A percentile compares a stretch with the other conserved stretches of the same genome.
Conservation (phyloP, 2,113 vertebrate species). For the Eptatretus burgeri region DNA sequence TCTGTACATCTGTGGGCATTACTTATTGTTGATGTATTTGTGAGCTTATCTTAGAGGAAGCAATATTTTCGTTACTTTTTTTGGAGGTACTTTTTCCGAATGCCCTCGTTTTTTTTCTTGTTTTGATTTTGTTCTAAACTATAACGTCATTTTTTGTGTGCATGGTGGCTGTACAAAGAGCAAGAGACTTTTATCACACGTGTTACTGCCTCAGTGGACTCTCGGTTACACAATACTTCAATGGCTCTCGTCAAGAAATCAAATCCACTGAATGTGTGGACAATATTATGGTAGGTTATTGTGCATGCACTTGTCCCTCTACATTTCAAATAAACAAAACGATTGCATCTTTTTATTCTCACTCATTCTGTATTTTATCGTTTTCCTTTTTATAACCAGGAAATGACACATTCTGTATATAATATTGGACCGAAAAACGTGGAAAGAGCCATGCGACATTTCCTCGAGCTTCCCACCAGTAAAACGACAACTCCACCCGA, state of each 20-base stretch:
- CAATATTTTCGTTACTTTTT: too few relatives aligned
- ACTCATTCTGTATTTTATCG: neutral
- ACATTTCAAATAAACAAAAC: neutral
- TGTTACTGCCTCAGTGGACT: constrained; percentile 89
- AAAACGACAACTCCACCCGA: too few relatives aligned
- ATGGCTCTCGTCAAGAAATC: neutral
- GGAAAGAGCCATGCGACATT: constrained; percentile 34
- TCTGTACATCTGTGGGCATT: too few relatives aligned
- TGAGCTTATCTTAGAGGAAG: too few relatives aligned
- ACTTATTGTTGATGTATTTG: too few relatives aligned
- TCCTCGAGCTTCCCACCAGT: constrained; percentile 39
- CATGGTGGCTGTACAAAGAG: too few relatives aligned
- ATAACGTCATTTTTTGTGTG: too few relatives aligned
- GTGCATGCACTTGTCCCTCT: neutral
- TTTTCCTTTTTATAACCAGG: constrained; percentile 18
- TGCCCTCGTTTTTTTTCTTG: too few relatives aligned
- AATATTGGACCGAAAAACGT: constrained; percentile 74
- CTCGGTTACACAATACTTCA: constrained; percentile 75
- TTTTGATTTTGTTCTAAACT: too few relatives aligned
- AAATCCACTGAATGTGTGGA: neutral
- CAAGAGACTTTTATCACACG: constrained; percentile 89
- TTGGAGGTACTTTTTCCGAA: too few relatives aligned
- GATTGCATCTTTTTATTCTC: neutral
- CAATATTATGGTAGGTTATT: neutral
- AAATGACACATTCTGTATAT: constrained; percentile 67